Evolutionary conservation across 2,888 invertebrate species (phyloP).

Genomic region (Oscheius sp.): DNA sequence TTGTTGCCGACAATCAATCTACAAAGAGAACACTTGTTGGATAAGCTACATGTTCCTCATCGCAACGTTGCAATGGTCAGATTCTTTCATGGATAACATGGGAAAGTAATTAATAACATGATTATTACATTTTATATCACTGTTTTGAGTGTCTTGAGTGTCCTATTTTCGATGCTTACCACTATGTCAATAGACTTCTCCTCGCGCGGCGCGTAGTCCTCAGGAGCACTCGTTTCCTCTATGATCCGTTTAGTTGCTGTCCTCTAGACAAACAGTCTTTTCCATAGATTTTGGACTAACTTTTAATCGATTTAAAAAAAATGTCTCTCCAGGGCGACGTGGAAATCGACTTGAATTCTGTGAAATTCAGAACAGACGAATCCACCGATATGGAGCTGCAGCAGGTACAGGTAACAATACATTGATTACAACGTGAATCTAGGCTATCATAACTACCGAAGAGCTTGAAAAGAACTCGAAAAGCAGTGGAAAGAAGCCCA

Average conservation of each 20-base stretch:
- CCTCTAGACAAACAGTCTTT: conserved; percentile 21
- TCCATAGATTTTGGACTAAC: conserved; percentile 7
- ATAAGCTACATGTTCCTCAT: conserved; percentile 2
- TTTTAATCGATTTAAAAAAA: not conserved
- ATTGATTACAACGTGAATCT: not conserved
- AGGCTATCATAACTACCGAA: conserved; percentile 16
- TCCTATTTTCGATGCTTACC: conserved; percentile 28
- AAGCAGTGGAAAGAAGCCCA: conserved; percentile 48
- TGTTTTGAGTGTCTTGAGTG: conserved; percentile 21
- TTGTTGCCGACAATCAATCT: conserved; percentile 21
- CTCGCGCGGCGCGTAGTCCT: conserved; percentile 24
- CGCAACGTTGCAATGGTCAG: no score
- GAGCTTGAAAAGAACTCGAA: conserved; percentile 26
- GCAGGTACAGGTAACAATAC: conserved; percentile 3
- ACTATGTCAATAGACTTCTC: conserved; percentile 23
- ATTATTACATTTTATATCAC: not conserved
- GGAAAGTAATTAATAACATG: not conserved
- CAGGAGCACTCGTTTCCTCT: conserved; percentile 29
- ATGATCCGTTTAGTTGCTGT: conserved; percentile 29
- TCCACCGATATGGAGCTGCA: conserved; percentile 27
- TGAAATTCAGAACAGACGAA: conserved; percentile 26
- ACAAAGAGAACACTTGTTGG: conserved; percentile 23
- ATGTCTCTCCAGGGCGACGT: conserved; percentile 15
- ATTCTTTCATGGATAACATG: no score
- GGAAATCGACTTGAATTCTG: conserved; percentile 25